Evolutionary conservation across 2,797 vertebrate genomes (phyloP), one percentile per base, ranked within the genome.

Genomic region (Gymnothorax javanicus): DNA sequence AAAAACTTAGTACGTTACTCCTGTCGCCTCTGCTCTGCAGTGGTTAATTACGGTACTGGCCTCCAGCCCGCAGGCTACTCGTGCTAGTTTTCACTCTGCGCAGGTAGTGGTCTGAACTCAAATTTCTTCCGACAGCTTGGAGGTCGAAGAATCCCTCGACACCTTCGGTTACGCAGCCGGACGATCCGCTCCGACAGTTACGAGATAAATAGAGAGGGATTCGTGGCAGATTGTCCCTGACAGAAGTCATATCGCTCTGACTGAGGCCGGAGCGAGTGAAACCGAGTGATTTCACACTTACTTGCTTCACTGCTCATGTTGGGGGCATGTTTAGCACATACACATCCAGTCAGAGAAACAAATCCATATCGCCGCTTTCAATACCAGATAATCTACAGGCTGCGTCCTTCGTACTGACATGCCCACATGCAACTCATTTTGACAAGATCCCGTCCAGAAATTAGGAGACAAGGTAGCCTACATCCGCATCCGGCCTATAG

Each of bases 151-250:
- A 97, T 96, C 94, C 95, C 94, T 94, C 94, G 96, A 97, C 96
- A 97, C 95, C 97, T 96, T 96, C 94, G 96, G 96, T 95, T 95
- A 96, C 82, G 93, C 95, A 92, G 33, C 95, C 93, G 96, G 96
- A 97, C 96, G 96, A 95, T 96, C 96, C 96, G 93, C 93, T 96
- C 93, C 96, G 90, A 95, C 94, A 93, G 94, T 97, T 94, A 95
- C 91, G 93, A 94, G 96, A 96, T 81, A 96, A 93, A 97, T 96
- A 96, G 94, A 93, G 94, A 96, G 96, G 96, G 96, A 95, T 96
- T 75, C 73, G 27, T 94, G 96, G 96, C 97, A 98, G 98, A 98
- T 97, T 95, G 96, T 96, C 96, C 95, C 96, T 98, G 98, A 98
- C 97, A 99, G 96, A 98, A 97, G 97, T 95, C 94, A 95, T 96